Evolutionary conservation across 2,888 invertebrate species (phyloP).

Genomic region (Hyposoter dolosus): DNA sequence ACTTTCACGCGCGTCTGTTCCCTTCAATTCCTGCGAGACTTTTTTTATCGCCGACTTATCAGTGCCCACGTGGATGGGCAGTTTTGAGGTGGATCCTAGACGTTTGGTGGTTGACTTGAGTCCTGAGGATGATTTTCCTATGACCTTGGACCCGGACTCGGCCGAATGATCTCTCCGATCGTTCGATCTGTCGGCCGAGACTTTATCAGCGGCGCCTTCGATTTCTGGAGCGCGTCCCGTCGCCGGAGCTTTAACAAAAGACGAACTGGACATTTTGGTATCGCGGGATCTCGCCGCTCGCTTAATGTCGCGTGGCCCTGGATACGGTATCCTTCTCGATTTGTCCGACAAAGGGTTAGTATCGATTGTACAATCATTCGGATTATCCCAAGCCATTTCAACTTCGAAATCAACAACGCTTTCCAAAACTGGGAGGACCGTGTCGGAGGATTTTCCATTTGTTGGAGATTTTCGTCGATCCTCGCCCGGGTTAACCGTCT

Average conservation of each 20-base stretch:
- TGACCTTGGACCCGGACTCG: not conserved
- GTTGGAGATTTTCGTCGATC: constrained; percentile 47
- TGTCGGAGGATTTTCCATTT: constrained; percentile 59
- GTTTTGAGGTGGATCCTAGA: constrained; percentile 51
- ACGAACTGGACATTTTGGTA: constrained; percentile 41
- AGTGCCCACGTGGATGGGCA: constrained; percentile 55
- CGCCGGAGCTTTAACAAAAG: constrained; percentile 49
- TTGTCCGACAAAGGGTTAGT: constrained; percentile 12
- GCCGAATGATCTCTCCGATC: constrained; percentile 5
- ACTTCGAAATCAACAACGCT: constrained; percentile 63
- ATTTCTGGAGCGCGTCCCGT: not conserved
- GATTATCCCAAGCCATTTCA: constrained; percentile 31
- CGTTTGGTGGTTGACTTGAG: constrained; percentile 35
- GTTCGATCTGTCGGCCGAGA: not conserved
- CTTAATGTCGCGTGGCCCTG: constrained; percentile 24
- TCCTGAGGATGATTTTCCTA: constrained; percentile 29
- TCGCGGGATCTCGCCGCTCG: constrained; percentile 29
- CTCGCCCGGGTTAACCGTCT: constrained; percentile 29
- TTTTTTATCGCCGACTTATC: constrained; percentile 45
- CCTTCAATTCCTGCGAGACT: constrained; percentile 1
- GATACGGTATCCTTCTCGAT: not conserved
- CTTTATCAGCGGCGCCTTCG: not conserved
- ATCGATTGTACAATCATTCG: not conserved
- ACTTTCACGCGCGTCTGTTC: not conserved
- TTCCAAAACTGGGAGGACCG: constrained; percentile 62